Evolutionary conservation across 2,797 vertebrate genomes (phyloP).

Genomic region (Rhabdomys pumilio): DNA sequence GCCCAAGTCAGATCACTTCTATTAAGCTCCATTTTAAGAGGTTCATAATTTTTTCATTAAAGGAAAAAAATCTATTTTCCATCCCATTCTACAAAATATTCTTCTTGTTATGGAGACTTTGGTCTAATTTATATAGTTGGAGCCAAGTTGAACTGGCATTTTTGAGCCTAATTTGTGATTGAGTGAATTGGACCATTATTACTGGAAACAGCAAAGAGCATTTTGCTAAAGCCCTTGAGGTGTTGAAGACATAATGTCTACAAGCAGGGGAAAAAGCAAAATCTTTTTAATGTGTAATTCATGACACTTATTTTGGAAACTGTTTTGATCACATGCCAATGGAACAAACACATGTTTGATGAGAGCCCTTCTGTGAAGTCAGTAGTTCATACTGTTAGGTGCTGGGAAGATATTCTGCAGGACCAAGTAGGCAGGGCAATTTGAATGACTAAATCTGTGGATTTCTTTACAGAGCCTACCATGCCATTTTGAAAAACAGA

Average conservation of each 20-base stretch:
- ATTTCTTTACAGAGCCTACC: constrained; percentile 50
- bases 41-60: constrained; percentile 86
- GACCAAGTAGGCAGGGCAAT: background rate
- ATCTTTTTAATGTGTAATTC: constrained; percentile 67
- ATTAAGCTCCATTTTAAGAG: constrained; percentile 84
- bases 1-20: constrained; percentile 87
- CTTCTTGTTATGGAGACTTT: constrained; percentile 82
- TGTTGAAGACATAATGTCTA: constrained; percentile 79
- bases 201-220: constrained; percentile 82
- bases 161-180: constrained; percentile 80
- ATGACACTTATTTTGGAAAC: constrained; percentile 66
- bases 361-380: constrained; percentile 25
- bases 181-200: constrained; percentile 86
- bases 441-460: constrained; percentile 64
- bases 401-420: constrained; percentile 23
- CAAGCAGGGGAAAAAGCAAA: constrained; percentile 50
- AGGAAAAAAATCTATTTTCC: constrained; percentile 80
- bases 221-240: constrained; percentile 68
- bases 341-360: constrained; percentile 51
- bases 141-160: constrained; percentile 83
- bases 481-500: constrained; percentile 39
- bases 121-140: constrained; percentile 82
- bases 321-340: constrained; percentile 64
- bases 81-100: constrained; percentile 84
- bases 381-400: constrained; percentile 56